Evolutionary conservation across 2,113 vertebrate genomes (phyloP).

Genomic region (Motacilla tschutschensis): DNA sequence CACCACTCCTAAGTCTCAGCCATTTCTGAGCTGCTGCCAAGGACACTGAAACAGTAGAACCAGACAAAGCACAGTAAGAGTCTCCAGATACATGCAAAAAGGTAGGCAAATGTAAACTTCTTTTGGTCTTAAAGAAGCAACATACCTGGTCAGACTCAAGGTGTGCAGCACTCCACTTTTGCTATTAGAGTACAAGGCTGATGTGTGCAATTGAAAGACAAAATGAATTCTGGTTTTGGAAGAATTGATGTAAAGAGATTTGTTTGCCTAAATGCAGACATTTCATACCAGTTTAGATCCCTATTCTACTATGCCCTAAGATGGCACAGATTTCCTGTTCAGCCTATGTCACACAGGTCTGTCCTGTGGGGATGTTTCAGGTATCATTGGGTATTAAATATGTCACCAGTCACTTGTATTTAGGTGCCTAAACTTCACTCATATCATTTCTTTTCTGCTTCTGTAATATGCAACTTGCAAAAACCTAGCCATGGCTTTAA

Average conservation of each 20-base stretch:
- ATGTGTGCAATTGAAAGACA: not conserved
- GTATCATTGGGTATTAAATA: not conserved
- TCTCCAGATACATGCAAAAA: not conserved
- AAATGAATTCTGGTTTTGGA: not conserved
- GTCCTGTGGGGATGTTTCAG: not conserved
- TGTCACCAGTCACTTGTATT: not conserved
- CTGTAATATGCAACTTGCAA: not conserved
- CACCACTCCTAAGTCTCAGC: not conserved
- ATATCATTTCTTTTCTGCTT: not conserved
- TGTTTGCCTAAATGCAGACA: not conserved
- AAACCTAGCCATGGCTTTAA: not conserved
- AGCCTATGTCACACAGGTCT: not conserved
- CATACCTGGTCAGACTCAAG: not conserved
- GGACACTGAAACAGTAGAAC: not conserved
- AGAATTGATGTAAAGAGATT: not conserved
- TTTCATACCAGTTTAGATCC: not conserved
- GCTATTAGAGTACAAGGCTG: not conserved
- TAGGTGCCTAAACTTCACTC: not conserved
- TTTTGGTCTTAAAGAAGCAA: not conserved
- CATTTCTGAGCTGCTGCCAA: slow-evolving; percentile 12
- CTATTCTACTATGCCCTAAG: not conserved
- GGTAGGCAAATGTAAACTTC: not conserved
- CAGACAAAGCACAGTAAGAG: not conserved
- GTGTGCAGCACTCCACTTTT: not conserved
- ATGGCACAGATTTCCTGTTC: not conserved